Percentiles rank a stretch among this genome's conserved stretches.
These are phyloP conservation scores for Colletes latitarsis DNA, from an alignment of 1,140 invertebrate genomes.

Conservation along the genomic window DNA sequence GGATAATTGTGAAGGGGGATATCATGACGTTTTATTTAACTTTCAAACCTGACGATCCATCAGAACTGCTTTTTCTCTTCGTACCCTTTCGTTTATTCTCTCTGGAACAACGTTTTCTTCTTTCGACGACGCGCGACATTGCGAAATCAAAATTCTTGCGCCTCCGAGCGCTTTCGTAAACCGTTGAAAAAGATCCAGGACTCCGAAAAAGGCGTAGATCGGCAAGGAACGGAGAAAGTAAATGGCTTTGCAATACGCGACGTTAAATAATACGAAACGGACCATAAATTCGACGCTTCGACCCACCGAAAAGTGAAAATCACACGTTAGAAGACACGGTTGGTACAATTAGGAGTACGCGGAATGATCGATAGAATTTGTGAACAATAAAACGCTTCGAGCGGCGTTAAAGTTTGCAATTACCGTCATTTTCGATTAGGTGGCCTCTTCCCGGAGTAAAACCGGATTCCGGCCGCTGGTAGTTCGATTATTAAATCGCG, in stretches of 20 bases:
- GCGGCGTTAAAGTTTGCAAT: too few relatives aligned
- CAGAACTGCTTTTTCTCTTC: too few relatives aligned
- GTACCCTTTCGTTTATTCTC: neutral
- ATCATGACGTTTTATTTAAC: too few relatives aligned
- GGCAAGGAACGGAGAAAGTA: neutral
- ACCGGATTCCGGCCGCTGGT: neutral
- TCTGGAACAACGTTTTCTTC: neutral
- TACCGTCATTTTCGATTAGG: neutral
- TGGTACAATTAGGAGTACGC: too few relatives aligned
- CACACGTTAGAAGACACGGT: too few relatives aligned
- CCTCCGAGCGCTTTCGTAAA: neutral
- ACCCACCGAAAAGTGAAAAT: neutral
- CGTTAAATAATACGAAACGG: too few relatives aligned
- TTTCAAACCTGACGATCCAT: too few relatives aligned
- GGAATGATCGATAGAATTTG: too few relatives aligned
- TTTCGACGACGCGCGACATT: neutral
- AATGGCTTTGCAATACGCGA: too few relatives aligned
- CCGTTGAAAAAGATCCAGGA: neutral
- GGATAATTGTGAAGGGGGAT: too few relatives aligned
- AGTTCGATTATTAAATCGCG: conserved; percentile 28
- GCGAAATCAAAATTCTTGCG: neutral
- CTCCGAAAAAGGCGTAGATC: neutral
- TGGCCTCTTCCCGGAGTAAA: neutral
- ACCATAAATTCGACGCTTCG: too few relatives aligned
- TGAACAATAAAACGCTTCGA: too few relatives aligned